These are phyloP conservation scores for Gymnorhina tibicen DNA, from an alignment of 2,113 vertebrate genomes.

Conservation along the genomic window DNA sequence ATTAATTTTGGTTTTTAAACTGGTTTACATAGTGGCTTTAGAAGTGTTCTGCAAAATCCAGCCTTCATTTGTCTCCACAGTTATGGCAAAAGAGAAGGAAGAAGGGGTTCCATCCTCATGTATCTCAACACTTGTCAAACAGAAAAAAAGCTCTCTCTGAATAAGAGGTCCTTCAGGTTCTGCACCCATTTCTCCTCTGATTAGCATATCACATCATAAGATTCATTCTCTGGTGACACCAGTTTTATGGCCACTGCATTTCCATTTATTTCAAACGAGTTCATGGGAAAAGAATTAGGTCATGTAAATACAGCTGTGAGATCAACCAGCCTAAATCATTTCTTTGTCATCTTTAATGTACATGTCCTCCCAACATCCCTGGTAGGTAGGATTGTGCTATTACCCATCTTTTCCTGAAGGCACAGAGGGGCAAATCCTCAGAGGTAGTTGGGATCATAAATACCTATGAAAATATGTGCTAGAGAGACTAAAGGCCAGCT, in stretches of 20 bases:
- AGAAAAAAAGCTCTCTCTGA: neutral
- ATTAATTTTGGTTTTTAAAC: neutral
- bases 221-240: neutral
- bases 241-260: neutral
- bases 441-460: constrained; percentile 20
- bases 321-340: neutral
- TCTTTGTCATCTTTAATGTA: neutral
- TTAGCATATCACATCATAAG: neutral
- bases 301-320: constrained; percentile 15
- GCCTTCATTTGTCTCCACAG: neutral
- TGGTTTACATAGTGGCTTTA: neutral
- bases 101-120: neutral
- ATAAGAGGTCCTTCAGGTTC: neutral
- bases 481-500: neutral
- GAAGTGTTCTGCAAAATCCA: neutral
- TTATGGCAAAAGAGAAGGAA: neutral
- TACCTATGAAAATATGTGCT: neutral
- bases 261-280: neutral
- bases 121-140: neutral
- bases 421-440: neutral
- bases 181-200: neutral
- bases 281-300: neutral
- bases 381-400: neutral
- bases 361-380: neutral
- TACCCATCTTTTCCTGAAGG: neutral